Base-by-base conservation (phyloP, 2,797 vertebrate genomes). In the Scomberomorus guttatus region DNA sequence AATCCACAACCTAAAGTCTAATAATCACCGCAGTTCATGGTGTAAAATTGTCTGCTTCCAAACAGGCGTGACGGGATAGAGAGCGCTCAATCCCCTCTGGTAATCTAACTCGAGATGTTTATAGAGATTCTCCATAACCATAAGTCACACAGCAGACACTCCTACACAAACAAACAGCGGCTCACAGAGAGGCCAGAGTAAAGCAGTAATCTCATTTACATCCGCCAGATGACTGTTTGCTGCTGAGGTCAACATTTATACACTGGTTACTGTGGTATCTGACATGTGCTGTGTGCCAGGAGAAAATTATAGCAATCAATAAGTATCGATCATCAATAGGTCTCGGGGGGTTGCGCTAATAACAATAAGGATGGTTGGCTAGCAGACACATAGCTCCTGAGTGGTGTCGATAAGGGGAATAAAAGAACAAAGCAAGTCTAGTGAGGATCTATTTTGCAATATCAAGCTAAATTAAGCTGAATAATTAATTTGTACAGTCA, bases 291-390 rank as follows among this genome's bases (percentile, higher is more conserved):
- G 69, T 54, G 37, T 12, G 81, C 76, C 61, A 66, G 81, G 54
- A 89, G 83, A 84, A 83, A 82, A 90, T 84, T 22, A 88, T 39
- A 52, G 71, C 64, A 68, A 84, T 91, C 86, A 51, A 89, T 89
- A 48, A 48, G 14, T 56, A 90, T 81, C 67, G 87, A 92, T 90
- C 79, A 69, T 46, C 64, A 14, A 79, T 84, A 83, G 81, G 75
- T 84, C 75, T 72, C 39, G 0, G 44, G 0, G 44, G 77, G 69
- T 63, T 73, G 64, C 71, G 79, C 60, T 80, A 67, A 77, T 62
- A 77, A 74, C 67, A 80, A 46, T 59, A 22, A 62, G 44, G 77
- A 29, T 11, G 22, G 32, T 39, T 44, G 25, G 62, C 22, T 18
- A 4, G 42, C 13, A 51, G 78, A 52, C 37, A 34, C 42, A 15